These are phyloP conservation scores for Allacma fusca DNA, from an alignment of 2,888 invertebrate species.

Conservation along the genomic window DNA sequence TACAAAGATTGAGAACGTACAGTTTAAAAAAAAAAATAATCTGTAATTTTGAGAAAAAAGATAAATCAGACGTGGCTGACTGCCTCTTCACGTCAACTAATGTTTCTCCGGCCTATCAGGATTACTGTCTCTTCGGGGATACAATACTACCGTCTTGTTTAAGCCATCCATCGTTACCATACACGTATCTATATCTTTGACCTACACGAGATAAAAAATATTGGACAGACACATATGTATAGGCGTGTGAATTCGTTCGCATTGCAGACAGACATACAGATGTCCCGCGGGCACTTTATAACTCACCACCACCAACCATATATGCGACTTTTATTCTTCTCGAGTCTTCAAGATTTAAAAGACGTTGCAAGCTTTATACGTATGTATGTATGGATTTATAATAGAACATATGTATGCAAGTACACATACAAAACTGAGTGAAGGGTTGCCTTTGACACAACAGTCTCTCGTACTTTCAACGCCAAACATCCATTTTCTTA, in stretches of 20 bases:
- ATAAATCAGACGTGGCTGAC: too few species aligned
- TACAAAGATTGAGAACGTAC: too few species aligned
- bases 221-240: not conserved
- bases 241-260: not conserved
- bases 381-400: not conserved
- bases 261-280: not conserved
- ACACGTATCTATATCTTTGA: not conserved
- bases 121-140: too few species aligned
- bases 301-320: not conserved
- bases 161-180: too few species aligned
- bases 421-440: not conserved
- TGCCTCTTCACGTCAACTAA: too few species aligned
- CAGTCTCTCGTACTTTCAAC: slow-evolving; percentile 6
- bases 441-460: not conserved
- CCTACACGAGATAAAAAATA: not conserved
- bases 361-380: not conserved
- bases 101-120: too few species aligned
- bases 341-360: not conserved
- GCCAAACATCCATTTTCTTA: not conserved
- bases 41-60: too few species aligned
- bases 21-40: too few species aligned
- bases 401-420: not conserved
- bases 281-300: slow-evolving; percentile 1
- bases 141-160: too few species aligned
- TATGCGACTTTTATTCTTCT: too few species aligned